These are phyloP conservation scores for Hypotaenidia okinawae DNA, from an alignment of 2,797 vertebrate species.

Conservation along the genomic window DNA sequence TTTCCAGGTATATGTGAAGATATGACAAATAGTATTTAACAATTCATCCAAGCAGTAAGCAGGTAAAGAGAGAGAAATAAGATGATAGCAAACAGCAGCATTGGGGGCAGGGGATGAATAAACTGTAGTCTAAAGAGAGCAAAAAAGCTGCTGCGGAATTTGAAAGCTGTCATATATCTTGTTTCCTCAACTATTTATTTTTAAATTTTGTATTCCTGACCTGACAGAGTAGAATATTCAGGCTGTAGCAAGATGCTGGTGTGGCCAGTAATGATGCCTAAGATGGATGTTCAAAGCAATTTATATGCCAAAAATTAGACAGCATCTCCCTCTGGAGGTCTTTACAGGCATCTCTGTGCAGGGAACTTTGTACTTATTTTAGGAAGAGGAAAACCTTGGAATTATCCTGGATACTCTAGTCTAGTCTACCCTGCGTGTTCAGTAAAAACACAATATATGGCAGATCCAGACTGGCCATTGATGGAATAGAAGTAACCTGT, in stretches of 20 bases:
- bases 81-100: neutral
- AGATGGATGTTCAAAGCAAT: neutral
- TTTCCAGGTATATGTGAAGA: neutral
- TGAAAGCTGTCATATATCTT: neutral
- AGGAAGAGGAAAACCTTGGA: neutral
- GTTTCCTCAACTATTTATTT: neutral
- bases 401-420: neutral
- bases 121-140: neutral
- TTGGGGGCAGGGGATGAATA: neutral
- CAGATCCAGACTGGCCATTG: neutral
- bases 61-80: neutral
- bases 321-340: constrained; percentile 63
- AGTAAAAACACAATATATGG: neutral
- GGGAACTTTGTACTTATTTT: neutral
- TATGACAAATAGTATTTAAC: neutral
- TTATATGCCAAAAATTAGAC: neutral
- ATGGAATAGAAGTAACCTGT: neutral
- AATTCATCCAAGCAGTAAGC: neutral
- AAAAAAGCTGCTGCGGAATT: neutral
- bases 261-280: neutral
- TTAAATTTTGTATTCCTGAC: neutral
- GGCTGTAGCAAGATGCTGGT: neutral
- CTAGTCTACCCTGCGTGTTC: neutral
- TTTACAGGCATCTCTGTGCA: constrained; percentile 28
- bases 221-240: neutral